Base-by-base conservation (phyloP, 64 coral and sea anemone genomes). In the Catalaphyllia jardinei region DNA sequence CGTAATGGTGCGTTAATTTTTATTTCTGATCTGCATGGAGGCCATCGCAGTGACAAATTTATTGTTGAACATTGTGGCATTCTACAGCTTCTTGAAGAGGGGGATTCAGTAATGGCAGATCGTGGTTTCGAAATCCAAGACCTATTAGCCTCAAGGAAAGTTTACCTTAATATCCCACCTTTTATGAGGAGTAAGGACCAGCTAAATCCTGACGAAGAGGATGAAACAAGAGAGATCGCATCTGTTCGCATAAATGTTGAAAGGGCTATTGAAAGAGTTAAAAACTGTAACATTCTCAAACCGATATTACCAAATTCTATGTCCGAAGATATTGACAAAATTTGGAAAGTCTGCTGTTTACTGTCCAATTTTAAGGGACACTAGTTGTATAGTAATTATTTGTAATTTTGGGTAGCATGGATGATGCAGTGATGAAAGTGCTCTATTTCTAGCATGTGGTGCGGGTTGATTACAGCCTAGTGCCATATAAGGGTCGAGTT, bases 1-100 rank as follows among this genome's bases (percentile, higher is more conserved):
- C 86, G 87, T 46, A 84, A 88, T 89, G 92, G 86, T 10, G 78
- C 87, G 52, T 67, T 93, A 31, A 82, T 79, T 52, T 93, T 75
- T 93, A 78, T 93, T 51, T 93, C 86, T 28, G 90, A 88, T 62
- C 42, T 88, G 27, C 62, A 81, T 88, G 74, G 28, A 80, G 86
- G 91, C 24, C 71, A 73, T 27, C 73, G 20, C 22, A 93, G 91
- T 93, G 86, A 88, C 22, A 74, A 73, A 81, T 28, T 31, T 31
- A 75, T 88, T 60, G 73, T 73, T 50, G 49, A 88, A 31, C 25
- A 93, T 25, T 74, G 91, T 88, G 91, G 91, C 10, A 51, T 93
- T 72, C 50, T 88, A 14, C 33, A 51, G 50, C 80, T 90, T 31
- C 78, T 91, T 22, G 71, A 93, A 93, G 69, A 76, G 13, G 77